A percentile compares a stretch with the other conserved stretches of the same genome.
phyloP scores from a whole-genome alignment of 2,113 vertebrate genomes.

The Halichoerus grypus region DNA sequence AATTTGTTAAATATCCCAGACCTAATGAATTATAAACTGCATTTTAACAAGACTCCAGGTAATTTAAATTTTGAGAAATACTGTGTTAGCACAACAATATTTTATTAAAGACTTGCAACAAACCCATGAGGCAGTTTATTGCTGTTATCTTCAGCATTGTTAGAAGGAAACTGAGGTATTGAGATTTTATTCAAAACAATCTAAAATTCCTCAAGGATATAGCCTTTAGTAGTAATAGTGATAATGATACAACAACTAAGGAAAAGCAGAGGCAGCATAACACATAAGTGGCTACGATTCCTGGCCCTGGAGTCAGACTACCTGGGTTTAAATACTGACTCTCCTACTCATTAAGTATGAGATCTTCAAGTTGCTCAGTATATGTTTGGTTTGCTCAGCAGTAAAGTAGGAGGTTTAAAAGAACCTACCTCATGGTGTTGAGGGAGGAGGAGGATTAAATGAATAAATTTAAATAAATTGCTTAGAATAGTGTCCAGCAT shows the following conservation, averaged over 20 bases:
- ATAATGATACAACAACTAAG: neutral
- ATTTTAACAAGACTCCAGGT: neutral
- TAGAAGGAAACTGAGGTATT: neutral
- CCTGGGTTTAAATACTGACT: neutral
- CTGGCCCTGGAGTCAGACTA: neutral
- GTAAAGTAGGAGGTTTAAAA: neutral
- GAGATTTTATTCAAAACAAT: neutral
- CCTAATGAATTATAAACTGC: neutral
- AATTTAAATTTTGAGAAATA: neutral
- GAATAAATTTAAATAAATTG: slow-evolving; percentile 36
- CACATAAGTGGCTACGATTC: neutral
- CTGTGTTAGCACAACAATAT: neutral
- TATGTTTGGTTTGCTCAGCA: neutral
- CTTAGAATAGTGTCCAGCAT: neutral
- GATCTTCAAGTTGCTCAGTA: neutral
- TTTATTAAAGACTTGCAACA: neutral
- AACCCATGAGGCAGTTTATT: neutral
- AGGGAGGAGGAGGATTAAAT: neutral
- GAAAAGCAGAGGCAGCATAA: neutral
- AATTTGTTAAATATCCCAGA: neutral
- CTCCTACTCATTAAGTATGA: neutral
- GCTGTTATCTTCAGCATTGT: neutral
- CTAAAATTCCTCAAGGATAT: neutral
- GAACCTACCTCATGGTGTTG: neutral
- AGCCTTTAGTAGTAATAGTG: neutral